These are phyloP conservation scores for Mantis religiosa DNA, from an alignment of 2,888 invertebrate genomes.

Conservation along the genomic window DNA sequence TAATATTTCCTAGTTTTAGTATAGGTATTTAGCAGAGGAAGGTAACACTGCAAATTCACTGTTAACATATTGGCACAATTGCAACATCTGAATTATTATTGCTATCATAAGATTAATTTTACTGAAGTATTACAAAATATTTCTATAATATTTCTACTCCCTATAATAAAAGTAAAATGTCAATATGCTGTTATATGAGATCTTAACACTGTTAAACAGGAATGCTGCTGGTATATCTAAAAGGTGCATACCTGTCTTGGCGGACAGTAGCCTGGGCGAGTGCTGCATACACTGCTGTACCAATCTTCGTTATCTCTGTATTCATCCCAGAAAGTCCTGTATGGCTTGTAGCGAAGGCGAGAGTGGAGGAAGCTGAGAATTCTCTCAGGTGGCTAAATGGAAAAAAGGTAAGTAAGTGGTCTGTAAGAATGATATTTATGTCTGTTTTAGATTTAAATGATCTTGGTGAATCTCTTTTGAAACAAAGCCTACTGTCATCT, in stretches of 20 bases:
- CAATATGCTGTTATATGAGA: too few species aligned
- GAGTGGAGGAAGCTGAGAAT: slow-evolving; percentile 51
- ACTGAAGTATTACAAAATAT: too few species aligned
- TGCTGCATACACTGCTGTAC: slow-evolving; percentile 51
- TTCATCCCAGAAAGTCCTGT: slow-evolving; percentile 56
- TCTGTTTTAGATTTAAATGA: neutral
- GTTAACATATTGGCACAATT: too few species aligned
- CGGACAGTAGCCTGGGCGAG: slow-evolving; percentile 53
- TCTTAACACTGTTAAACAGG: slow-evolving; percentile 37
- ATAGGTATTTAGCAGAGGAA: too few species aligned
- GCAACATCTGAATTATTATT: too few species aligned
- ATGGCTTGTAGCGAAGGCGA: slow-evolving; percentile 55
- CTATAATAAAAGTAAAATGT: too few species aligned
- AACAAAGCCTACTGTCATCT: too few species aligned
- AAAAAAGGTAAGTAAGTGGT: slow-evolving; percentile 22
- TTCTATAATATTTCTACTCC: too few species aligned
- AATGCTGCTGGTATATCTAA: slow-evolving; percentile 54
- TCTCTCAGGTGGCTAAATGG: slow-evolving; percentile 46
- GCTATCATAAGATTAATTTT: too few species aligned
- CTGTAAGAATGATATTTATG: too few species aligned
- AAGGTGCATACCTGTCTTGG: slow-evolving; percentile 54
- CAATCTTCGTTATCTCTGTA: slow-evolving; percentile 47
- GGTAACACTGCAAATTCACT: too few species aligned
- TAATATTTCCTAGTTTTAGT: too few species aligned
- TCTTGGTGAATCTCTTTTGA: neutral